Evolutionary conservation across 2,113 vertebrate genomes (phyloP), one percentile per base, ranked within the genome.

Genomic region (Tricholaema leucomelas): DNA sequence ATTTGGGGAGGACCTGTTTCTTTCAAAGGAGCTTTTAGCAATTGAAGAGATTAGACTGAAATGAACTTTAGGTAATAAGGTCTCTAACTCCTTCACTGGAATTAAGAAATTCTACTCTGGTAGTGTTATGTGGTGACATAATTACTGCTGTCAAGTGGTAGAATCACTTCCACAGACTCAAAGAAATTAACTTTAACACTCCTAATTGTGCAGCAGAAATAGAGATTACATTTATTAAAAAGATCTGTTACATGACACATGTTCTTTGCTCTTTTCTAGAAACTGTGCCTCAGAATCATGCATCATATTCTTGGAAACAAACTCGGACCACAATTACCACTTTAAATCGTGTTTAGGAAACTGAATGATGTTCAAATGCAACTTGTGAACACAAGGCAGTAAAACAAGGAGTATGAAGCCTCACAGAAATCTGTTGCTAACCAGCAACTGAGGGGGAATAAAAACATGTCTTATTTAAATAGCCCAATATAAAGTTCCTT

Each of bases 401-500:
- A 50, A 94, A 97, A 94, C 87, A 96, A 96, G 92, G 83, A 97
- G 90, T 81, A 94, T 71, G 80, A 93, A 93, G 81, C 83, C 80
- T 93, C 87, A 91, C 81, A 91, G 85, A 93, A 90, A 94, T 94
- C 60, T 85, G 70, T 92, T 17, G 16, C 83, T 93, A 87, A 81
- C 56, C 66, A 93, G 72, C 88, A 88, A 95, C 31, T 96, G 38
- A 64, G 61, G 88, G 90, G 95, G 63, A 94, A 96, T 96, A 97
- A 97, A 87, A 88, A 92, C 92, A 88, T 77, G 95, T 94, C 97
- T 97, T 94, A 97, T 95, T 97, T 97, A 97, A 98, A 98, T 97
- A 96, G 96, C 94, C 94, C 97, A 97, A 97, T 96, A 97, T 96
- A 96, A 97, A 97, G 84, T 95, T 95, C 91, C 88, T 96, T 86